Base-by-base conservation (phyloP, 2,797 vertebrate genomes). In the Sternotherus odoratus region DNA sequence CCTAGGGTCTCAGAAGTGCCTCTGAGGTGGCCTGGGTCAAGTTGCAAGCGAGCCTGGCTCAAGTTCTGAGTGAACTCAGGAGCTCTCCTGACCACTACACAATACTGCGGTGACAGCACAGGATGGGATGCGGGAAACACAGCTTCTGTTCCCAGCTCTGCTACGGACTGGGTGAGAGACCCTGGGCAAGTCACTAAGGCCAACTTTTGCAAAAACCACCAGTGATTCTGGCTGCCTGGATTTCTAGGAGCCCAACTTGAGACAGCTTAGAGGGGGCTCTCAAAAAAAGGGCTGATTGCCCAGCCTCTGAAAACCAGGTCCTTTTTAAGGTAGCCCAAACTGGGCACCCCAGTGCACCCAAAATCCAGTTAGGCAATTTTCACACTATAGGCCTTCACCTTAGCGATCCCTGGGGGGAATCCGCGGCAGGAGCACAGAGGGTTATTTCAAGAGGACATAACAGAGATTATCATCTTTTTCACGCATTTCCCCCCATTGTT, bases 121-220 rank as follows among this genome's bases (percentile, higher is more conserved):
- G 63, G 21, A 69, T 19, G 10, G 66, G 19, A 24, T 1, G 21
- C 36, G 23, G 8, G 36, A 23, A 11, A 69, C 5, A 5, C 6
- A 12, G 5, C 36, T 36, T 23, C 36, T 39, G 12, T 69, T 69
- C n/a, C 36, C 66, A 69, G 17, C 63, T 66, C 63, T 66, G n/a
- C 63, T 66, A 6, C 1, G 10, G 19, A n/a, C n/a, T 36, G n/a
- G 1, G 19, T 11, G n/a, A 2, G 63, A 3, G n/a, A 39, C 66
- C 5, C 5, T 7, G 36, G 66, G 36, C 63, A 39, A 69, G 17
- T 24, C n/a, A 39, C 66, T 3, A 23, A 39, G 36, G 66, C n/a
- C 36, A 23, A 69, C n/a, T 24, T 69, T 69, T 39, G 19, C 66
- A 39, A 39, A 69, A 39, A 11, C 10, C 36, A 69, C n/a, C 36